Evolutionary conservation across 2,888 invertebrate species (phyloP), one percentile per base, ranked within the genome.

Genomic region (Melieria picta): DNA sequence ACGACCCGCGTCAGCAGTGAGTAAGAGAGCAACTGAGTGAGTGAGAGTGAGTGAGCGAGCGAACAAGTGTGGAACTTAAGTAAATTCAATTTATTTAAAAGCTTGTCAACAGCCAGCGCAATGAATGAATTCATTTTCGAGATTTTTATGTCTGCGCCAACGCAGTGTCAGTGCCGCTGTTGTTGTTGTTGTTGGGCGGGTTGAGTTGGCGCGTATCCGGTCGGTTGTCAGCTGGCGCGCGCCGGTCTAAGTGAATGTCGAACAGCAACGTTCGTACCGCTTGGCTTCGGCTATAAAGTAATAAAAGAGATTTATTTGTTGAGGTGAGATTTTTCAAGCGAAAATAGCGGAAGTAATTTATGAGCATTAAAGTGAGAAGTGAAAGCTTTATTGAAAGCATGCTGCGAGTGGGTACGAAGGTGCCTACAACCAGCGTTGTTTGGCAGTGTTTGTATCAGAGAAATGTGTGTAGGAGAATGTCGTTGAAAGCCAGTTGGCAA

Each of bases 71-170:
- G 60, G 64, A 64, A 58, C 52, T 70, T 65, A 64, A 78, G 80
- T 80, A 80, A 81, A 83, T 83, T 83, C 81, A 83, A 83, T 83
- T 83, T 83, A 82, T 82, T 83, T 83, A 83, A 83, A 83, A 83
- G 83, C 81, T 79, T 83, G 82, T 82, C 82, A 82, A 82, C 82
- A 81, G 78, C 73, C 69, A 62, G 63, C 69, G 57, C 69, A 80
- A 77, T 80, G 77, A 80, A 80, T 69, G 73, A 71, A 71, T 75
- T 72, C 66, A 67, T 75, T 72, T 71, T 60, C 46, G 60, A 66
- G 57, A 57, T 57, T 66, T 67, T 67, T 67, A n/a, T 48, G 48
- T 58, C 43, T 50, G 43, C 50, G 13, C 48, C 47, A 5, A 43
- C 45, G 46, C 46, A 65, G 47, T 63, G 47, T 10, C 56, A 45